phyloP scores from a whole-genome alignment of 1,140 invertebrate species.

The Aplysia californica region DNA sequence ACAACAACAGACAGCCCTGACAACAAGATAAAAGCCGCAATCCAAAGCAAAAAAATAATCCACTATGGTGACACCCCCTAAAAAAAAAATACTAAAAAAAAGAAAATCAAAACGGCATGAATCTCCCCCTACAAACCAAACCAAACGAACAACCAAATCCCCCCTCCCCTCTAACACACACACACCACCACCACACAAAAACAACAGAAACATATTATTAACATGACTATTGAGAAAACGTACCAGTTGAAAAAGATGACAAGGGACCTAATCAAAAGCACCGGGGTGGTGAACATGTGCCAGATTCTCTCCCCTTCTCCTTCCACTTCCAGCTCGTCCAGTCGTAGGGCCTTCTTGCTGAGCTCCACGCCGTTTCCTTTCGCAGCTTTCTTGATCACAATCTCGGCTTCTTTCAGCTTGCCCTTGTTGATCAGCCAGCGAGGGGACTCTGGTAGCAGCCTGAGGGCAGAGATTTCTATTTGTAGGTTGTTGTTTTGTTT shows the following conservation, averaged over 20 bases:
- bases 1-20: too few species aligned
- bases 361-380: conserved; percentile 37
- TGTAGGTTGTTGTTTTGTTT: not conserved
- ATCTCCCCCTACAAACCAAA: not conserved
- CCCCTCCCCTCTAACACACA: not conserved
- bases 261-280: conserved; percentile 27
- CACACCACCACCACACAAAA: conserved; percentile 34
- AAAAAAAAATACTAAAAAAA: not conserved
- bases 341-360: conserved; percentile 9
- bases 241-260: conserved; percentile 49
- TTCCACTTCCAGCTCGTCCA: conserved; percentile 18
- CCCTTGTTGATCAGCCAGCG: conserved; percentile 48
- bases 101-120: not conserved
- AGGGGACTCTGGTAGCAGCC: conserved; percentile 53
- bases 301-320: conserved; percentile 25
- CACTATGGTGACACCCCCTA: too few species aligned
- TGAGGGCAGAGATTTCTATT: conserved; percentile 18
- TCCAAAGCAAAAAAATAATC: too few species aligned
- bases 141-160: not conserved
- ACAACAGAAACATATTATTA: conserved; percentile 21
- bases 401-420: conserved; percentile 44
- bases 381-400: conserved; percentile 40
- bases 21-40: too few species aligned
- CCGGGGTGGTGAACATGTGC: conserved; percentile 31
- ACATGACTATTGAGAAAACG: too few species aligned